A percentile compares a stretch with the other conserved stretches of the same genome.
These are phyloP conservation scores for Neodontobutis hainanensis DNA, from an alignment of 2,113 vertebrate genomes.

Conservation along the genomic window DNA sequence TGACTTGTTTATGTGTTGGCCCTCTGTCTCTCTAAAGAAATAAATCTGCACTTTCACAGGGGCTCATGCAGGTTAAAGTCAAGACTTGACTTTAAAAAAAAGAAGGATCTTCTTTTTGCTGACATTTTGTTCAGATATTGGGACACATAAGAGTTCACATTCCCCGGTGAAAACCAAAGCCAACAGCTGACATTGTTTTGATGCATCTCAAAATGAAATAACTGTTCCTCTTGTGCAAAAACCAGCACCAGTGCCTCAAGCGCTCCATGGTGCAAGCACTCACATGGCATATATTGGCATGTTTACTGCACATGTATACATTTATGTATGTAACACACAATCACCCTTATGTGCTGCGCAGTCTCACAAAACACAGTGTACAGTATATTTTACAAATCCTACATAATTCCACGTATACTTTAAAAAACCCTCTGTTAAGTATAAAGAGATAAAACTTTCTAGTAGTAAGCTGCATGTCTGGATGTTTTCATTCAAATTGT, in stretches of 20 bases:
- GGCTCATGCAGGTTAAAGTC: slow-evolving; percentile 21
- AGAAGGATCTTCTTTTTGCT: no score
- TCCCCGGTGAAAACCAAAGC: background rate
- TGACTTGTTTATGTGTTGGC: slow-evolving; percentile 50
- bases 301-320: slow-evolving; percentile 1
- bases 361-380: slow-evolving; percentile 18
- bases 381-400: background rate
- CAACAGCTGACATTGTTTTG: slow-evolving; percentile 34
- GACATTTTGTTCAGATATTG: no score
- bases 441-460: background rate
- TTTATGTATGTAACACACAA: background rate
- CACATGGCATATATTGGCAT: background rate
- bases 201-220: slow-evolving; percentile 26
- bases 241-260: slow-evolving; percentile 10
- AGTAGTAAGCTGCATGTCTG: background rate
- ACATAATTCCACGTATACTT: background rate
- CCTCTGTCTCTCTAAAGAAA: slow-evolving; percentile 29
- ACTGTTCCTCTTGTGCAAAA: slow-evolving; percentile 30
- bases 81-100: no score
- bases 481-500: background rate
- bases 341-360: background rate
- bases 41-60: slow-evolving; percentile 54
- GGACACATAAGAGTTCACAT: background rate
- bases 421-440: background rate
- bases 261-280: background rate